Evolutionary conservation across 2,113 vertebrate genomes (phyloP).

Genomic region (Phalacrocorax pelagicus): DNA sequence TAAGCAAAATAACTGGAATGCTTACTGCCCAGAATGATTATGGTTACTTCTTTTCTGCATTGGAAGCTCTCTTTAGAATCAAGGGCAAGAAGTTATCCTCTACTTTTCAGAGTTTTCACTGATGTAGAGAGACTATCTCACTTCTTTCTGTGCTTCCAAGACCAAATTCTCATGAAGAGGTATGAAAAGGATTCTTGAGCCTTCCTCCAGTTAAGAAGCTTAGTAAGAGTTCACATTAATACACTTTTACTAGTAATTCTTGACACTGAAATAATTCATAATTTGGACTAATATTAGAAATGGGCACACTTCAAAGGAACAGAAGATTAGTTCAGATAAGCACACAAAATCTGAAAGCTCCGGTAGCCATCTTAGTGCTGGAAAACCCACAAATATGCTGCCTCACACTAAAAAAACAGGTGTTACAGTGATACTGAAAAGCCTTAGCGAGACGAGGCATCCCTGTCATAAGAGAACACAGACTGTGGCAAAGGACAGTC

Average conservation of each 20-base stretch:
- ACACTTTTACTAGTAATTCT: not conserved
- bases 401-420: not conserved
- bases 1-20: not conserved
- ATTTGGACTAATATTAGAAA: not conserved
- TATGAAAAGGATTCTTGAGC: not conserved
- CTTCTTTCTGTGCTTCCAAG: not conserved
- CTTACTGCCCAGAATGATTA: not conserved
- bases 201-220: not conserved
- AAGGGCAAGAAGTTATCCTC: not conserved
- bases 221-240: not conserved
- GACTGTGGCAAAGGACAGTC: not conserved
- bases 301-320: not conserved
- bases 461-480: not conserved
- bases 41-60: not conserved
- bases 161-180: not conserved
- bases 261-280: not conserved
- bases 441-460: not conserved
- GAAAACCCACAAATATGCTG: not conserved
- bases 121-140: not conserved
- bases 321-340: not conserved
- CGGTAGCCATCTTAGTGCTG: not conserved
- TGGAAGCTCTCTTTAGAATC: not conserved
- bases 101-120: not conserved
- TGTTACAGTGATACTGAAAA: not conserved
- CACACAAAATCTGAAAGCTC: not conserved